Percentiles rank a stretch among this genome's conserved stretches.
These are phyloP conservation scores for Bombus vancouverensis DNA, from an alignment of 1,140 invertebrate genomes.

Conservation along the genomic window DNA sequence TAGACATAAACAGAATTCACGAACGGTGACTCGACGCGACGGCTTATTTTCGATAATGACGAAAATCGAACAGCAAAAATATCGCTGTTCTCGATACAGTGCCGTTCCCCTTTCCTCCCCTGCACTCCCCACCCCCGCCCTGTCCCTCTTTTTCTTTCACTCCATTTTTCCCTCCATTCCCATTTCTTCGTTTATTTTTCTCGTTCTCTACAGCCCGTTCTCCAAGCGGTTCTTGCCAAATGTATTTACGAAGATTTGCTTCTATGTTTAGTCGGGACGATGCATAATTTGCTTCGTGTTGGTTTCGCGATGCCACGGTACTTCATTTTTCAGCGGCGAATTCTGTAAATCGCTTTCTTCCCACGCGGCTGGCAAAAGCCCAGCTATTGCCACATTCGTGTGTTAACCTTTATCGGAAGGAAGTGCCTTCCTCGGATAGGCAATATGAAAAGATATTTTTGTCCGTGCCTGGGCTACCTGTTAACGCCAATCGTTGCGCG, in stretches of 20 bases:
- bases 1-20: constrained; percentile 54
- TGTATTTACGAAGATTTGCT: constrained; percentile 36
- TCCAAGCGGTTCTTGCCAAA: not conserved
- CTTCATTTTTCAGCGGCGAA: constrained; percentile 35
- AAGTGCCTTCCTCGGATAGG: constrained; percentile 1
- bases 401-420: constrained; percentile 62
- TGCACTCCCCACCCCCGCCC: too few relatives aligned
- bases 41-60: constrained; percentile 61
- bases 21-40: constrained; percentile 26
- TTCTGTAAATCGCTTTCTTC: constrained; percentile 13
- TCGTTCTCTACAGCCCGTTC: constrained; percentile 4
- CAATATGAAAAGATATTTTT: constrained; percentile 29
- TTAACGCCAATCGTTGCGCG: constrained; percentile 27
- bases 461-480: constrained; percentile 25
- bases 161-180: too few relatives aligned
- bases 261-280: constrained; percentile 32
- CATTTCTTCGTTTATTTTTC: not conserved
- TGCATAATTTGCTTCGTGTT: constrained; percentile 24
- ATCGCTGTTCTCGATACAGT: constrained; percentile 38
- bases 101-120: too few relatives aligned
- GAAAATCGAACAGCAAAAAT: constrained; percentile 30
- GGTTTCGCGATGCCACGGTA: constrained; percentile 23
- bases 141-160: not conserved
- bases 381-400: constrained; percentile 59
- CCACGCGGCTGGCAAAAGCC: constrained; percentile 50